phyloP scores from a whole-genome alignment of 2,797 vertebrate species.

The Echiichthys vipera region DNA sequence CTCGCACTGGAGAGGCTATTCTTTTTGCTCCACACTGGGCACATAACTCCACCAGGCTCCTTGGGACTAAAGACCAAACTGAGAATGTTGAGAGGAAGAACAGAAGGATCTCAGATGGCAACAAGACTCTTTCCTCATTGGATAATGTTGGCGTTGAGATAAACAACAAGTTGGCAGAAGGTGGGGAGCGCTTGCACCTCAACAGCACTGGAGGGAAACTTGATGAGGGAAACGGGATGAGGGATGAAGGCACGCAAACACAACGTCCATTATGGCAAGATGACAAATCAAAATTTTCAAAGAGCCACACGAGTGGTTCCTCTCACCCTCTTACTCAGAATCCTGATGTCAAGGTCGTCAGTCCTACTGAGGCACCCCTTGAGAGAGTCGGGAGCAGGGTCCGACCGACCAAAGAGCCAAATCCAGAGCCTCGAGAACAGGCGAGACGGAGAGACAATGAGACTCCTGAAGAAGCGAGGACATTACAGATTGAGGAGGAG shows the following conservation, averaged over 20 bases:
- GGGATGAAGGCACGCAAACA: conserved; percentile 40
- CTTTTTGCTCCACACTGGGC: conserved; percentile 68
- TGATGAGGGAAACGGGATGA: conserved; percentile 3
- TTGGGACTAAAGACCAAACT: conserved; percentile 44
- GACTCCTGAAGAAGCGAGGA: conserved; percentile 70
- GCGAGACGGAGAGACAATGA: conserved; percentile 65
- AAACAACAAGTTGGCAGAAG: conserved; percentile 33
- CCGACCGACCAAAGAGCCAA: conserved; percentile 74
- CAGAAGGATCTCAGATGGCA: conserved; percentile 31
- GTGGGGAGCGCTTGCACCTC: conserved; percentile 23
- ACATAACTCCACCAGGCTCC: conserved; percentile 64
- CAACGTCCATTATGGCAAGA: conserved; percentile 47
- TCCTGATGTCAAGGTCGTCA: conserved; percentile 37
- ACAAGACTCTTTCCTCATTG: conserved; percentile 46
- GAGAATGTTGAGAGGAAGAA: conserved; percentile 27
- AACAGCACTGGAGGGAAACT: conserved; percentile 54
- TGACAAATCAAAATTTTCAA: conserved; percentile 52
- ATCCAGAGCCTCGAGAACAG: conserved; percentile 66
- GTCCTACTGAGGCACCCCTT: conserved; percentile 30
- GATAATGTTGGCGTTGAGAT: conserved; percentile 35
- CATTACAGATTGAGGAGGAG: conserved; percentile 61
- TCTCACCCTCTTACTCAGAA: conserved; percentile 45
- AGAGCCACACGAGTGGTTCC: conserved; percentile 43
- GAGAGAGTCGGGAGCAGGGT: conserved; percentile 40
- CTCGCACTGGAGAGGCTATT: conserved; percentile 49